Evolutionary conservation across 2,888 invertebrate species (phyloP).

Genomic region (Gerris lacustris): DNA sequence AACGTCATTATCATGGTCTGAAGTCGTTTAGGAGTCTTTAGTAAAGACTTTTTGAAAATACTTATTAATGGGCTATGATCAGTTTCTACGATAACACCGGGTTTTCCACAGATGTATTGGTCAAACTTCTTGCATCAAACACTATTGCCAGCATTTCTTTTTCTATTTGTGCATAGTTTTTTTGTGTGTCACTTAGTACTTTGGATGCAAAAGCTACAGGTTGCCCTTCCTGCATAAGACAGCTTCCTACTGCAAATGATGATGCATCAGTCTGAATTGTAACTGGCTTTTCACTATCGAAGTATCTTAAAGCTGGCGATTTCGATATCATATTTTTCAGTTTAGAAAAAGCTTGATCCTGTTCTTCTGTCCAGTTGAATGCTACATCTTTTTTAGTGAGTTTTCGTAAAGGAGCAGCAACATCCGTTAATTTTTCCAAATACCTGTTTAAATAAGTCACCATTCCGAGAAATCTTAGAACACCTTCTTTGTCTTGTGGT

Average conservation of each 20-base stretch:
- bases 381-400: constrained; percentile 22
- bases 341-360: neutral
- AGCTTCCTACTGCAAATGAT: neutral
- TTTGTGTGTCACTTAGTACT: neutral
- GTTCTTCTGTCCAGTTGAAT: constrained; percentile 6
- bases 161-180: neutral
- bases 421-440: no score
- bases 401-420: constrained; percentile 21
- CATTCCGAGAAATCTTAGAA: no score
- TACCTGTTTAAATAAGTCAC: no score
- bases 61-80: constrained; percentile 13
- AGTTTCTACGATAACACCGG: constrained; percentile 10
- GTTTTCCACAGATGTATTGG: constrained; percentile 13
- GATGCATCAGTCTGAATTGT: neutral
- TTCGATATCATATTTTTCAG: constrained; percentile 6
- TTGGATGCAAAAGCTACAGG: neutral
- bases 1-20: constrained; percentile 11
- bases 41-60: constrained; percentile 15
- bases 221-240: neutral
- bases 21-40: constrained; percentile 11
- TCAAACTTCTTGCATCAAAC: neutral
- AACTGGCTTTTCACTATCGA: neutral
- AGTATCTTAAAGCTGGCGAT: neutral
- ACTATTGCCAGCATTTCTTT: constrained; percentile 5
- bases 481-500: no score